Base-by-base conservation (phyloP, 2,888 invertebrate species). In the Artemia sp. region DNA sequence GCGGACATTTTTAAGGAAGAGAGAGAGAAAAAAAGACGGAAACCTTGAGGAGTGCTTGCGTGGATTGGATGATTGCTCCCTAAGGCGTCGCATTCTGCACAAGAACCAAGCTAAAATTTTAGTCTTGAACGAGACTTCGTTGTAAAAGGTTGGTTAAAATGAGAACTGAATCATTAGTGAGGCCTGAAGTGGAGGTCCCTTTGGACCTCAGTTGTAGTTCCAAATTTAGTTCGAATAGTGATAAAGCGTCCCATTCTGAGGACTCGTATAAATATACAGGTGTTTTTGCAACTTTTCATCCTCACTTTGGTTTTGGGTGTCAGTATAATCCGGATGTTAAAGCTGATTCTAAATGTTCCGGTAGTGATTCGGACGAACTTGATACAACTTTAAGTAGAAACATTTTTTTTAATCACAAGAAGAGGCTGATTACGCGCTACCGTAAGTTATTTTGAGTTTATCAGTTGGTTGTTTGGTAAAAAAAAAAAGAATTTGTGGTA, bases 131-230 rank as follows among this genome's bases (percentile, higher is more conserved):
- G 64, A 9, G 12, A 58, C 64, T 24, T 58, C 8, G 11, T 58
- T 24, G 9, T 24, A 24, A 9, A 58, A n/a, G 11, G 64, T 58
- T 58, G n/a, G 11, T 58, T 58, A 10, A 58, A 9, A 58, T 58
- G 64, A 58, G 64, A 58, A 58, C 24, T 24, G 14, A 58, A 58
- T n/a, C 24, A 19, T 19, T 19, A n/a, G 64, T 58, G 64, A 58
- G 24, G 24, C 64, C 64, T 58, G 64, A 58, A 58, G 64, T 58
- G 64, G 64, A 58, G 64, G 64, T 58, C 8, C 91, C 91, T 14
- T 78, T 91, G 78, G 91, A 92, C 81, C 81, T 91, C 77, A 87
- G 89, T 74, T 85, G 87, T 72, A 75, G 74, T 72, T 74, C 74
- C 7, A 74, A 73, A 68, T 70, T 66, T 72, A 74, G 72, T 12